Conservation (phyloP, 2,113 vertebrate species). For the Sylvietta virens region DNA sequence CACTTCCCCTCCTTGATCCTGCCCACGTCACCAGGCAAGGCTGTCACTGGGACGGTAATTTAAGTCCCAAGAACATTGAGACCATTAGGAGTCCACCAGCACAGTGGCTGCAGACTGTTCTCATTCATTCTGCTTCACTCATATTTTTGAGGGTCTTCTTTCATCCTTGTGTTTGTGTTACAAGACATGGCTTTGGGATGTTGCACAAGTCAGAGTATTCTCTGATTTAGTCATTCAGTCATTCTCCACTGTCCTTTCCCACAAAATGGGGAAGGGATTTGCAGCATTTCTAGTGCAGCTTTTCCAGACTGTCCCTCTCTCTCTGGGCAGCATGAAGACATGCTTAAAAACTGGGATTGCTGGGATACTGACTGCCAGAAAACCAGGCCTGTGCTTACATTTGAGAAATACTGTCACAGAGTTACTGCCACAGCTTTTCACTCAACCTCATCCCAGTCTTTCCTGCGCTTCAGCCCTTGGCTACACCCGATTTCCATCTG, state of each 20-base stretch:
- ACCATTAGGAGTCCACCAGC: not conserved
- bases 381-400: not conserved
- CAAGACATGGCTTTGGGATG: not conserved
- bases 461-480: not conserved
- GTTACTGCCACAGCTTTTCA: not conserved
- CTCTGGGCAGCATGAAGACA: not conserved
- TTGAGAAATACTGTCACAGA: not conserved
- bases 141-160: not conserved
- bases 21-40: not conserved
- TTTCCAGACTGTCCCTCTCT: not conserved
- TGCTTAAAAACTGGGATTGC: not conserved
- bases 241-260: not conserved
- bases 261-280: not conserved
- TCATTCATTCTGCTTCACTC: not conserved
- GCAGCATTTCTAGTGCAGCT: not conserved
- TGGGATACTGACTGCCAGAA: not conserved
- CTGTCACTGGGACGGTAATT: not conserved
- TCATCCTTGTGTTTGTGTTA: not conserved
- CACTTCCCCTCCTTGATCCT: not conserved
- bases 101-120: not conserved
- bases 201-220: not conserved
- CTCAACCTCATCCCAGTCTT: not conserved
- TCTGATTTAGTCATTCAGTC: not conserved
- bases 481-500: not conserved
- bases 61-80: not conserved